Base-by-base conservation (phyloP, 2,113 vertebrate species). In the Sinocyclocheilus maitianheensis region DNA sequence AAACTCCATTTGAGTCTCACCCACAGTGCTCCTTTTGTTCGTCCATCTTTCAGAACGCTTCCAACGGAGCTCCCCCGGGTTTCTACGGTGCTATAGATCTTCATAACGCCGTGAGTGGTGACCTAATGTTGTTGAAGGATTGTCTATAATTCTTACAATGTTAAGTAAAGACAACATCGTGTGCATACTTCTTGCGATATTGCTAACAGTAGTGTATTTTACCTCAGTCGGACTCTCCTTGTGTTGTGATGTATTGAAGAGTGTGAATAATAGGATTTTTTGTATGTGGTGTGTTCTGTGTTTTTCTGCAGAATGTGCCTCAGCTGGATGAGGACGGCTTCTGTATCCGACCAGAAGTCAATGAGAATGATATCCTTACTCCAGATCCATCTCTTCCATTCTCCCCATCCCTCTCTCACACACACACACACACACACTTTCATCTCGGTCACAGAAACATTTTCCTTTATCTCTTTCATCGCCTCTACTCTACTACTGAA, bases 261-360 rank as follows among this genome's bases (percentile, higher is more conserved):
- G 65, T 71, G 81, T 83, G 65, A 83, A 69, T 81, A 48, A 81
- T 37, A 77, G 14, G n/a, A 63, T 30, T 77, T 86, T 48, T 83
- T 34, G 12, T 74, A 16, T 77, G 71, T 63, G 62, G 69, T 24
- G 83, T 24, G 87, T 2, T 76, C 46, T 82, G 16, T 83, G 84
- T 24, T 87, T 14, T 89, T 51, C 89, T 91, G 80, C 84, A 99
- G 98, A 99, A 97, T 86, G 96, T 96, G 91, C 97, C 97, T 86
- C 96, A 96, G 91, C 96, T 99, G 18, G 98, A 99, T 90, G 97
- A 97, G 65, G 98, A 99, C 92, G 98, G 98, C 20, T 99, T 96
- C 93, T 98, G 97, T 90, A 97, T 99, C 94, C 96, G 97, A 90
- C 98, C 98, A 81, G 96, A 99, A 96, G 89, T 90, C 87, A 95